phyloP scores from a whole-genome alignment of 2,797 vertebrate genomes.

The Martes flavigula region DNA sequence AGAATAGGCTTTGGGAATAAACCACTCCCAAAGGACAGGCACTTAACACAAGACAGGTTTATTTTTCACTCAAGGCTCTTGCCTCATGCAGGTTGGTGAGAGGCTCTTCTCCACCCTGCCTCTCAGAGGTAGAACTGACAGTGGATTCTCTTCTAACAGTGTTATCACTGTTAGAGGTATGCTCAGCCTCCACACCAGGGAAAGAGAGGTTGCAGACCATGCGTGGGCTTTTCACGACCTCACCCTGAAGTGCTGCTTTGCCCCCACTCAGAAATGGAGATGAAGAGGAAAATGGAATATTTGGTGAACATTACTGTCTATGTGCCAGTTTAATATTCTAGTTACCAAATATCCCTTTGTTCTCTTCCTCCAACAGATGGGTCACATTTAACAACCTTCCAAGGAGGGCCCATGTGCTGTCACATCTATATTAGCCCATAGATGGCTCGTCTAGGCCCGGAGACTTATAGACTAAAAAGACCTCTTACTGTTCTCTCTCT shows the following conservation, averaged over 20 bases:
- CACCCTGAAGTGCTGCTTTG: not conserved
- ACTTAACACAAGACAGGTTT: not conserved
- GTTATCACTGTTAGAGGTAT: too few relatives aligned
- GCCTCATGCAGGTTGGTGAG: not conserved
- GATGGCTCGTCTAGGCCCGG: not conserved
- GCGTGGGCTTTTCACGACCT: not conserved
- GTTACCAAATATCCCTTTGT: not conserved
- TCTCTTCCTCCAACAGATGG: not conserved
- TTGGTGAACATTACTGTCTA: not conserved
- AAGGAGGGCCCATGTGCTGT: not conserved
- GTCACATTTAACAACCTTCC: not conserved
- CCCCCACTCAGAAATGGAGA: not conserved
- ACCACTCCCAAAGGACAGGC: not conserved
- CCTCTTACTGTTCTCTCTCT: not conserved
- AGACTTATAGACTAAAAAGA: not conserved
- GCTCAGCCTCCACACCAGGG: not conserved
- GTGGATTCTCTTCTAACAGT: not conserved
- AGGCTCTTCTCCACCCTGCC: not conserved
- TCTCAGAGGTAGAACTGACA: not conserved
- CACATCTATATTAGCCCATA: not conserved
- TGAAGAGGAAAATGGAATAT: not conserved
- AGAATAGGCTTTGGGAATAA: not conserved
- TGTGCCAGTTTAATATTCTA: not conserved
- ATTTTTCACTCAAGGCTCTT: not conserved
- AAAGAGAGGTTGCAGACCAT: not conserved